Conservation (phyloP, 1,140 invertebrate genomes). For the Leptestheria dahalacensis region DNA sequence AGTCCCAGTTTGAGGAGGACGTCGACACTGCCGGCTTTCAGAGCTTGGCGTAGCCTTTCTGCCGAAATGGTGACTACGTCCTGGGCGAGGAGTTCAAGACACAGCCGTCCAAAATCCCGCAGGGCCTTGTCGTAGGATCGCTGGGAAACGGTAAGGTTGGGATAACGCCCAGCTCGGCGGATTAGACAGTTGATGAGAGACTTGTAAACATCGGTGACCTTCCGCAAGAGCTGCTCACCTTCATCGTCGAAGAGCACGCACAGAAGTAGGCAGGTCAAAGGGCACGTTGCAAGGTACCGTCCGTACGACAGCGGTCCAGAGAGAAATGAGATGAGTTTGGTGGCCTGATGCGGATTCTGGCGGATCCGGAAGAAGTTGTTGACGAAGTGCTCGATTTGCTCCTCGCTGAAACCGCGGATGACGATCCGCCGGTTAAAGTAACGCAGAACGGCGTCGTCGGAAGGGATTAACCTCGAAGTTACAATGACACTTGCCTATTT, state of each 20-base stretch:
- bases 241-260: conserved; percentile 22
- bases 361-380: conserved; percentile 17
- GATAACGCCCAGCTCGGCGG: neutral
- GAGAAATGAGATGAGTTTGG: conserved; percentile 16
- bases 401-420: conserved; percentile 22
- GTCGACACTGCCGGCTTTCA: neutral
- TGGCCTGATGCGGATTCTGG: conserved; percentile 17
- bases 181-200: conserved; percentile 15
- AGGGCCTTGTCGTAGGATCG: conserved; percentile 17
- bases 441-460: conserved; percentile 19
- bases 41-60: conserved; percentile 17
- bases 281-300: conserved; percentile 20
- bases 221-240: conserved; percentile 11
- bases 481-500: conserved; percentile 19
- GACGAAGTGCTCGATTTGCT: conserved; percentile 12
- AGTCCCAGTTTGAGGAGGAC: conserved; percentile 15
- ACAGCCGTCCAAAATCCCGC: conserved; percentile 20
- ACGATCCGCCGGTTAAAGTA: conserved; percentile 17
- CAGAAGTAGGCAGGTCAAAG: conserved; percentile 22
- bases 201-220: conserved; percentile 16
- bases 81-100: conserved; percentile 19
- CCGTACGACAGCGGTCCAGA: conserved; percentile 18
- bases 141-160: neutral
- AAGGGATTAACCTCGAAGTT: conserved; percentile 19
- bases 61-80: conserved; percentile 19